Conservation (phyloP, 1,140 invertebrate genomes). For the Drosophila equinoxialis region DNA sequence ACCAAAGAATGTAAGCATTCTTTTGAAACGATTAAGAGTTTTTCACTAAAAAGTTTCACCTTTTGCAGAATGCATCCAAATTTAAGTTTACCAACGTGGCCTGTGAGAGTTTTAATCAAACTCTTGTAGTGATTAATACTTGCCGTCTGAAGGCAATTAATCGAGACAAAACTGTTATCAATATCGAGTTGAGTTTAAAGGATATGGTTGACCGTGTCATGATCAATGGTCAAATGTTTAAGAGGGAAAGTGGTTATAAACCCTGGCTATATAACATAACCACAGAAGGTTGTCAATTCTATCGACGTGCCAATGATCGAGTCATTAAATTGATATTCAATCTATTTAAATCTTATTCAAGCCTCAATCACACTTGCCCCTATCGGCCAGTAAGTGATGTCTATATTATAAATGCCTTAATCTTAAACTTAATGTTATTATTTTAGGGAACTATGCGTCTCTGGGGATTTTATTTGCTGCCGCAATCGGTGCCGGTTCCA, state of each 20-base stretch:
- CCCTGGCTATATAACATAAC: background rate
- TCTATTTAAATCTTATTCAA: background rate
- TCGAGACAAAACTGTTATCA: background rate
- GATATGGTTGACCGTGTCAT: background rate
- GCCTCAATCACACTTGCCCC: background rate
- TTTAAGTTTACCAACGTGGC: background rate
- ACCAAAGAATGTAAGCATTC: background rate
- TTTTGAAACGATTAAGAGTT: too few species aligned
- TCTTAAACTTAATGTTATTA: background rate
- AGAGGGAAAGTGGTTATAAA: background rate
- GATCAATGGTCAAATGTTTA: background rate
- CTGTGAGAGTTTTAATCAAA: constrained; percentile 2
- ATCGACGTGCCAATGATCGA: background rate
- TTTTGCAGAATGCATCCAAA: background rate
- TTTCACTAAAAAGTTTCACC: background rate
- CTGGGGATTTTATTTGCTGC: background rate
- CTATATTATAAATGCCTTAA: background rate
- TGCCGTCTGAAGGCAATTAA: constrained; percentile 1
- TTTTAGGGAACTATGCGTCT: background rate
- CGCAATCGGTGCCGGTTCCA: background rate
- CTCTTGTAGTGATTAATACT: background rate
- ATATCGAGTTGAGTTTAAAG: background rate
- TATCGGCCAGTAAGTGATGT: background rate
- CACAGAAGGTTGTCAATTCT: background rate
- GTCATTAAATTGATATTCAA: background rate